Evolutionary conservation across 1,140 invertebrate species (phyloP).

Genomic region (Panulirus ornatus): DNA sequence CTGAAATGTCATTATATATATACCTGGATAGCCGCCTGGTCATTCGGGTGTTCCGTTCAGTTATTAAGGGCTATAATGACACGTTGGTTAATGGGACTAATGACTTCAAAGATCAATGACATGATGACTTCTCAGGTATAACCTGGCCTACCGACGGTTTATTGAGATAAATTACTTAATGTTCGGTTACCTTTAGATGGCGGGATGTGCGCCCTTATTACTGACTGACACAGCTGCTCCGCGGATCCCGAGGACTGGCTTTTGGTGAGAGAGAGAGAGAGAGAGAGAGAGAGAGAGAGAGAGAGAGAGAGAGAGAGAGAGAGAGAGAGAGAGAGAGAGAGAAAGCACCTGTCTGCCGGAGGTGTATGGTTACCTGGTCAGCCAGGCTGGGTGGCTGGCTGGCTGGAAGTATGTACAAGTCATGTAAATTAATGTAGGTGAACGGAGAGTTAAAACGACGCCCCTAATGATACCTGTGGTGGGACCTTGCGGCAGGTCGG

Average conservation of each 20-base stretch:
- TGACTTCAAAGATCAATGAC: too few species aligned
- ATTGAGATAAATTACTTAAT: constrained; percentile 15
- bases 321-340: neutral
- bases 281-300: neutral
- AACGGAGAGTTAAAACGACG: constrained; percentile 35
- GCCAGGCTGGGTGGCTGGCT: neutral
- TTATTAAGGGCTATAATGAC: too few species aligned
- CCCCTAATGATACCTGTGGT: constrained; percentile 48
- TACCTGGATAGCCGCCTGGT: too few species aligned
- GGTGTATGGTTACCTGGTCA: neutral
- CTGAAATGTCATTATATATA: too few species aligned
- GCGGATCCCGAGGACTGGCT: neutral
- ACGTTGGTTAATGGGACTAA: too few species aligned
- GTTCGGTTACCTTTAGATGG: neutral
- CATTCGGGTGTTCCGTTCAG: too few species aligned
- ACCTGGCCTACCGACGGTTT: neutral
- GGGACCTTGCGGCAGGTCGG: neutral
- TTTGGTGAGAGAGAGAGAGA: neutral
- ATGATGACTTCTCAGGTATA: too few species aligned
- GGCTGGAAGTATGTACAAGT: constrained; percentile 48
- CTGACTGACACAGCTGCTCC: neutral
- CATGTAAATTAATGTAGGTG: constrained; percentile 67
- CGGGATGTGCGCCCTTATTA: neutral
- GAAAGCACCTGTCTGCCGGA: neutral
- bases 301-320: neutral